These are phyloP conservation scores for Caranx melampygus DNA, from an alignment of 2,113 vertebrate species.

Conservation along the genomic window DNA sequence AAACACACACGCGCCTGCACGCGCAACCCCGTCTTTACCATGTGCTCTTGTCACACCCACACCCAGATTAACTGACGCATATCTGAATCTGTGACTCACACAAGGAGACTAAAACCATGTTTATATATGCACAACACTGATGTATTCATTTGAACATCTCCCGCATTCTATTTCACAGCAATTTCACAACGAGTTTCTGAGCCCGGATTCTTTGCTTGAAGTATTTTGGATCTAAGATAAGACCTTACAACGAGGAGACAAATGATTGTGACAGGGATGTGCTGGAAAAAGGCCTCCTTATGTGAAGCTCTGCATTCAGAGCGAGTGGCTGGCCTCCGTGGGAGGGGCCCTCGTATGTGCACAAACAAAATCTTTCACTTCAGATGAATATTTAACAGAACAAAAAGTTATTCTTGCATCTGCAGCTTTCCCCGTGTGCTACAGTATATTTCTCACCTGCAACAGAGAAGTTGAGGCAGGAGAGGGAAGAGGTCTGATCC, in stretches of 20 bases:
- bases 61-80: conserved; percentile 64
- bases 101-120: conserved; percentile 56
- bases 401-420: conserved; percentile 23
- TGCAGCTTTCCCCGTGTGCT: neutral
- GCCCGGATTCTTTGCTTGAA: conserved; percentile 62
- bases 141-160: conserved; percentile 64
- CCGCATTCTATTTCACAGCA: conserved; percentile 71
- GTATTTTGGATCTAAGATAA: conserved; percentile 71
- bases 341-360: neutral
- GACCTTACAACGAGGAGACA: conserved; percentile 54
- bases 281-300: conserved; percentile 21
- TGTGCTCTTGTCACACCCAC: conserved; percentile 68
- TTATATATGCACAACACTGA: conserved; percentile 62
- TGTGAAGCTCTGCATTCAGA: conserved; percentile 36
- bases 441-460: conserved; percentile 30
- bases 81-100: conserved; percentile 70
- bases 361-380: conserved; percentile 43
- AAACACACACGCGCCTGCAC: conserved; percentile 23
- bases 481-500: neutral
- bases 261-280: conserved; percentile 53
- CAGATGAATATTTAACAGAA: conserved; percentile 56
- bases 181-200: conserved; percentile 66
- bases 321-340: conserved; percentile 24
- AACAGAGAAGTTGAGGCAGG: conserved; percentile 4
- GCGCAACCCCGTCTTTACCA: conserved; percentile 12